These are phyloP conservation scores for Rhinatrema bivittatum DNA, from an alignment of 2,797 vertebrate species.

Conservation along the genomic window DNA sequence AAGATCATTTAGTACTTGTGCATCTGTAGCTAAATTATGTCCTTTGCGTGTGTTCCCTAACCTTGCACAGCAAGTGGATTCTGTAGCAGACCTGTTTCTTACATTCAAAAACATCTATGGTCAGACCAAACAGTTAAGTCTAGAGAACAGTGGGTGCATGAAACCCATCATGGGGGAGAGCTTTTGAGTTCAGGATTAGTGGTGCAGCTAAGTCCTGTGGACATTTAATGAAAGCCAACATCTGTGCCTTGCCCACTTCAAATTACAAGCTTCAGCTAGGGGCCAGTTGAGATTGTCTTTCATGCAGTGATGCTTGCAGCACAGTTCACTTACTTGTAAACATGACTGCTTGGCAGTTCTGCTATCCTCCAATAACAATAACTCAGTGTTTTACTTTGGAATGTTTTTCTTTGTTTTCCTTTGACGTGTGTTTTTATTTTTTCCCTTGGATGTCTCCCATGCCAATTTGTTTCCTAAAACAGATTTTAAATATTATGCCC, in stretches of 20 bases:
- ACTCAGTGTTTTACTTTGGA: slow-evolving; percentile 29
- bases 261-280: slow-evolving; percentile 32
- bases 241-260: slow-evolving; percentile 31
- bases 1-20: background rate
- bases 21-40: background rate
- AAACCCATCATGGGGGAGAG: slow-evolving; percentile 7
- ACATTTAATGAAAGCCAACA: slow-evolving; percentile 48
- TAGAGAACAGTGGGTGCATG: slow-evolving; percentile 14
- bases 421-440: too few relatives aligned
- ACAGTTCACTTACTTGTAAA: slow-evolving; percentile 21
- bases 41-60: too few relatives aligned
- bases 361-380: slow-evolving; percentile 35
- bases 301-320: slow-evolving; percentile 24
- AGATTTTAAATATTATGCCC: too few relatives aligned
- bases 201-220: slow-evolving; percentile 27
- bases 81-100: slow-evolving; percentile 2
- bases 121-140: slow-evolving; percentile 2
- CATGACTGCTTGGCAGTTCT: slow-evolving; percentile 26
- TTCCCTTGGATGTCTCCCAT: too few relatives aligned
- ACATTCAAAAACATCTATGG: background rate
- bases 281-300: slow-evolving; percentile 21
- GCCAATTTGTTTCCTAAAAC: too few relatives aligned
- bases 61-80: background rate
- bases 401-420: slow-evolving; percentile 34
- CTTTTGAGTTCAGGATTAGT: slow-evolving; percentile 2